These are phyloP conservation scores for Rousettus madagascariensis DNA, from an alignment of 2,797 vertebrate genomes.

Conservation along the genomic window DNA sequence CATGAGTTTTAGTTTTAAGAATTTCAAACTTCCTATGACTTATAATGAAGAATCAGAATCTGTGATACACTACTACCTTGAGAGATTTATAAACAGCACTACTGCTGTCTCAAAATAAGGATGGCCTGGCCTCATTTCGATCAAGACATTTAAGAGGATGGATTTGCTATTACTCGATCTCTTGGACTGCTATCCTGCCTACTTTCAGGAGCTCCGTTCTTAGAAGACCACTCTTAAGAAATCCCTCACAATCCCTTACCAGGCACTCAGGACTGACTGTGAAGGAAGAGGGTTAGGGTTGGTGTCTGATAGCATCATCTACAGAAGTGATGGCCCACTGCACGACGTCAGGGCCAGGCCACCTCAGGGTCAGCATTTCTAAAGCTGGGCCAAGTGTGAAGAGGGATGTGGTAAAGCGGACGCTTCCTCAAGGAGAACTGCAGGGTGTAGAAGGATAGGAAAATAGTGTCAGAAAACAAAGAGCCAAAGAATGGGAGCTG, in stretches of 20 bases:
- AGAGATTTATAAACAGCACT: neutral
- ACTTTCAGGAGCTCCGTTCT: neutral
- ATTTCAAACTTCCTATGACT: conserved; percentile 17
- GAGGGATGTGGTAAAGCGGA: neutral
- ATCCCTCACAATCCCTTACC: neutral
- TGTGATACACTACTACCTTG: neutral
- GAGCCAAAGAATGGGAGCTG: neutral
- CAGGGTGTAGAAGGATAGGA: neutral
- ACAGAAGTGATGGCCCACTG: neutral
- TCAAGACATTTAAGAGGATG: neutral
- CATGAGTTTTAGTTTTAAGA: conserved; percentile 23
- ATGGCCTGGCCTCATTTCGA: neutral
- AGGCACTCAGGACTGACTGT: neutral
- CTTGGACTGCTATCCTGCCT: neutral
- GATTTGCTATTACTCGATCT: neutral
- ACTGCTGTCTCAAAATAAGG: neutral
- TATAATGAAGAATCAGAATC: neutral
- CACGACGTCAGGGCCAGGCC: too few species aligned
- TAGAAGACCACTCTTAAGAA: neutral
- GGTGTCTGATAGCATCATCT: neutral
- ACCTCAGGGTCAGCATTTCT: accelerated
- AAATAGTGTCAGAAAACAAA: neutral
- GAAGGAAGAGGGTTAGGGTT: neutral
- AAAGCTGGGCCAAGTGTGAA: neutral
- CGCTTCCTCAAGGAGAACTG: neutral